Percentiles rank a stretch among this genome's conserved stretches.
phyloP scores from a whole-genome alignment of 2,888 invertebrate species.

The Tenthredo mesomela region DNA sequence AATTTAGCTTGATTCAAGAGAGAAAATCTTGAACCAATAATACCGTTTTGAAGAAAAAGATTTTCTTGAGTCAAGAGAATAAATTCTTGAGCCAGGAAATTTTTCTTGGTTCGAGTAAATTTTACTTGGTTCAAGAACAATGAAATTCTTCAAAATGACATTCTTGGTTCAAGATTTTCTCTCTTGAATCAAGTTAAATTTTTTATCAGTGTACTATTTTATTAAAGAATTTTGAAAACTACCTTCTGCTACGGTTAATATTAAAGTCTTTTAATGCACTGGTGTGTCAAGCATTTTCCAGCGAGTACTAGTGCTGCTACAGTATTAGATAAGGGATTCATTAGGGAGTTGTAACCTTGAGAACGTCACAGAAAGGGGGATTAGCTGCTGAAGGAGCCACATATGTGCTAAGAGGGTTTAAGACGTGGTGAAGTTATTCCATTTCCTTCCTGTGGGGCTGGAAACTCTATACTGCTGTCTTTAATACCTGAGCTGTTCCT shows the following conservation, averaged over 20 bases:
- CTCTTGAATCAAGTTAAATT: too few species aligned
- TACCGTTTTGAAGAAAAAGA: too few species aligned
- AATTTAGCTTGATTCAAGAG: too few species aligned
- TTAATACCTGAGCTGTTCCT: not conserved
- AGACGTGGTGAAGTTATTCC: not conserved
- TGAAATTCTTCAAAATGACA: too few species aligned
- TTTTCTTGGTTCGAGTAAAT: too few species aligned
- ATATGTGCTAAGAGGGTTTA: conserved; percentile 1
- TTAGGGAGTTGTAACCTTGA: not conserved
- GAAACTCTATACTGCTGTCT: not conserved
- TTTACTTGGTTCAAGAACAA: too few species aligned
- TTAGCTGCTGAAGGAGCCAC: not conserved
- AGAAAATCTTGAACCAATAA: too few species aligned
- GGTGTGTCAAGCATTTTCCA: not conserved
- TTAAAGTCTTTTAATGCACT: not conserved
- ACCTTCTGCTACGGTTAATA: not conserved
- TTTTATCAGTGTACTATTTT: too few species aligned
- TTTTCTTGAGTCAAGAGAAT: too few species aligned
- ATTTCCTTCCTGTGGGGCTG: not conserved
- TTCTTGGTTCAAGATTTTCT: too few species aligned
- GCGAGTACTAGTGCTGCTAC: not conserved
- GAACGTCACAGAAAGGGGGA: not conserved
- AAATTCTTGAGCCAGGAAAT: too few species aligned
- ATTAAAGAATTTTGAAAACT: not conserved
- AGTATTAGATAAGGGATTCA: not conserved